A percentile compares a stretch with the other conserved stretches of the same genome.
Conservation (phyloP, 2,888 invertebrate genomes). For the Boloria euphrosyne region DNA sequence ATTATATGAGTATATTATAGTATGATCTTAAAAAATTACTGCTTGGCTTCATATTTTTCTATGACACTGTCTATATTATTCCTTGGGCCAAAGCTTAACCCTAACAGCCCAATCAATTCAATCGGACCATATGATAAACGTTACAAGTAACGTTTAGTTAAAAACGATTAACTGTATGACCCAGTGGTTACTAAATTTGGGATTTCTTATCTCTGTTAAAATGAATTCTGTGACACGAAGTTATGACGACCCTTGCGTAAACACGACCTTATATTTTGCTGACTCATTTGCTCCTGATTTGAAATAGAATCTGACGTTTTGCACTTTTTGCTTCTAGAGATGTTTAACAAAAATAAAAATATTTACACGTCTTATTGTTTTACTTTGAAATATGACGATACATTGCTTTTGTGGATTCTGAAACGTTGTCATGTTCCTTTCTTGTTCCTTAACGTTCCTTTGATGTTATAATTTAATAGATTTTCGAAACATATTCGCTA, state of each 20-base stretch:
- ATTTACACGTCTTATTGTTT: background rate
- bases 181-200: constrained; percentile 55
- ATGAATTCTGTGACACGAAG: constrained; percentile 53
- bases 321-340: background rate
- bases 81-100: constrained; percentile 45
- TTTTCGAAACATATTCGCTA: too few relatives aligned
- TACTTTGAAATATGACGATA: too few relatives aligned
- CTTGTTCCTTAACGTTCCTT: too few relatives aligned
- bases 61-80: too few relatives aligned
- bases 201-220: constrained; percentile 56
- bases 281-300: constrained; percentile 26
- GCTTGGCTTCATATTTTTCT: too few relatives aligned
- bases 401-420: too few relatives aligned
- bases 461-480: background rate
- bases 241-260: constrained; percentile 41
- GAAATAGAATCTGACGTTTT: constrained; percentile 13
- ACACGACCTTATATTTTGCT: constrained; percentile 40
- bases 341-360: background rate
- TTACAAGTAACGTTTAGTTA: constrained; percentile 50
- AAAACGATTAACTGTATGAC: constrained; percentile 40
- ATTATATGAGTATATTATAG: too few relatives aligned
- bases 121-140: constrained; percentile 62
- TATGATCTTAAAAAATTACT: too few relatives aligned
- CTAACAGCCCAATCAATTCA: constrained; percentile 60
- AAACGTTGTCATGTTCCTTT: too few relatives aligned